phyloP scores from a whole-genome alignment of 2,797 vertebrate species.

The Chrysocyon brachyurus region DNA sequence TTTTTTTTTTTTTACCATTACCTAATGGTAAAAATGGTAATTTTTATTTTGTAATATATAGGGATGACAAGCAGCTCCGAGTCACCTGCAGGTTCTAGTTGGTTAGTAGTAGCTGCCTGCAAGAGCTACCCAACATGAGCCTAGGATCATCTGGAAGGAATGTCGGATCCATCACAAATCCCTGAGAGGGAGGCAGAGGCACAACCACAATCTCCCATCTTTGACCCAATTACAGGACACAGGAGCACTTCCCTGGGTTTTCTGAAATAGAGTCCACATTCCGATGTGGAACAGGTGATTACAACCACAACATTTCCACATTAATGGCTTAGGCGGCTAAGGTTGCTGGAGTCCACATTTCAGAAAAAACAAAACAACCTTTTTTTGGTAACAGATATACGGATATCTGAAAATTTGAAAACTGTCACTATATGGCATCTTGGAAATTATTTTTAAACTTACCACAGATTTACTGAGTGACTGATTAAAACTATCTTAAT shows the following conservation, averaged over 20 bases:
- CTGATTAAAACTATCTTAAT: background rate
- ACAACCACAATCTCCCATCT: background rate
- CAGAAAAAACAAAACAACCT: background rate
- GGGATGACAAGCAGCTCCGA: background rate
- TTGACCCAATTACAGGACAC: background rate
- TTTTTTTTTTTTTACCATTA: background rate
- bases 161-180: background rate
- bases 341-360: background rate
- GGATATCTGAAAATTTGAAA: background rate
- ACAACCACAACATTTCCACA: background rate
- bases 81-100: background rate
- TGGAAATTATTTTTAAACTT: slow-evolving; percentile 9
- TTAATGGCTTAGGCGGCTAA: background rate
- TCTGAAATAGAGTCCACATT: background rate
- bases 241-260: background rate
- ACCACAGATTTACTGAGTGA: background rate
- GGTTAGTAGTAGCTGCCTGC: background rate
- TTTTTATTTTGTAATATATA: background rate
- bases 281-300: background rate
- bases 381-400: background rate
- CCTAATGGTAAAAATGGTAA: background rate
- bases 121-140: background rate
- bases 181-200: background rate
- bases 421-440: background rate
- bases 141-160: background rate